These are phyloP conservation scores for Emmelina monodactyla DNA, from an alignment of 2,888 invertebrate genomes.

Conservation along the genomic window DNA sequence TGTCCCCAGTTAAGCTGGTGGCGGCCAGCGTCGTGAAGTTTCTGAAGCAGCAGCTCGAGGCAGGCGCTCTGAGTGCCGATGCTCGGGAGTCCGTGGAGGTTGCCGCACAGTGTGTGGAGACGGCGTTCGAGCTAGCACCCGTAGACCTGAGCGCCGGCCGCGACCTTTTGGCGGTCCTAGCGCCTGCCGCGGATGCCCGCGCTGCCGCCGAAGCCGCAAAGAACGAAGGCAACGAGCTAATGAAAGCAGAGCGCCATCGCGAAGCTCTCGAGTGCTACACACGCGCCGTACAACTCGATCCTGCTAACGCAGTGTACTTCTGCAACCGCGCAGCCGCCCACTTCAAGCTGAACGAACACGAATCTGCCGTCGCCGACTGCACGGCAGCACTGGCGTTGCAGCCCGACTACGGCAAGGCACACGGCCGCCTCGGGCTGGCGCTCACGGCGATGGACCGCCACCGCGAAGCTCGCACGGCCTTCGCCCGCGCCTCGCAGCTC, in stretches of 20 bases:
- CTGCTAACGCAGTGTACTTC: constrained; percentile 91
- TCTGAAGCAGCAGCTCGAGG: constrained; percentile 62
- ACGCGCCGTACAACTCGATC: constrained; percentile 88
- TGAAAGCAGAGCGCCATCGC: constrained; percentile 81
- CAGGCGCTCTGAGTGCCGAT: constrained; percentile 43
- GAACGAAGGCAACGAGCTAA: constrained; percentile 86
- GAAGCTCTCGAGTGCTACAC: constrained; percentile 88
- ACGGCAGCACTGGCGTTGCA: constrained; percentile 88
- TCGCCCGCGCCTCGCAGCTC: constrained; percentile 84
- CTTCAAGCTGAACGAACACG: constrained; percentile 86
- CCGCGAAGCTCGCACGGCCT: constrained; percentile 85
- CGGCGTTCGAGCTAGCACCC: constrained; percentile 78
- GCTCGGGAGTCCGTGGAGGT: constrained; percentile 86
- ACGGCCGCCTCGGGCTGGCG: constrained; percentile 90
- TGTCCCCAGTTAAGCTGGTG: constrained; percentile 48
- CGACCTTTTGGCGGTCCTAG: constrained; percentile 29
- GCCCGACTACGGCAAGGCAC: constrained; percentile 93
- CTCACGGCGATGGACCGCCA: constrained; percentile 84
- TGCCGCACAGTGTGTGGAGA: constrained; percentile 92
- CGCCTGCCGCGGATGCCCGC: constrained; percentile 25
- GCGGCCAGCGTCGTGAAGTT: constrained; percentile 68
- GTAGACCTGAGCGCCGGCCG: constrained; percentile 42
- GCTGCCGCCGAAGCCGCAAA: constrained; percentile 84
- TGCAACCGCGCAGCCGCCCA: constrained; percentile 97
- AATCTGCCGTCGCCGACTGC: constrained; percentile 89